Evolutionary conservation across 2,113 vertebrate species (phyloP).

Genomic region (Stercorarius parasiticus): DNA sequence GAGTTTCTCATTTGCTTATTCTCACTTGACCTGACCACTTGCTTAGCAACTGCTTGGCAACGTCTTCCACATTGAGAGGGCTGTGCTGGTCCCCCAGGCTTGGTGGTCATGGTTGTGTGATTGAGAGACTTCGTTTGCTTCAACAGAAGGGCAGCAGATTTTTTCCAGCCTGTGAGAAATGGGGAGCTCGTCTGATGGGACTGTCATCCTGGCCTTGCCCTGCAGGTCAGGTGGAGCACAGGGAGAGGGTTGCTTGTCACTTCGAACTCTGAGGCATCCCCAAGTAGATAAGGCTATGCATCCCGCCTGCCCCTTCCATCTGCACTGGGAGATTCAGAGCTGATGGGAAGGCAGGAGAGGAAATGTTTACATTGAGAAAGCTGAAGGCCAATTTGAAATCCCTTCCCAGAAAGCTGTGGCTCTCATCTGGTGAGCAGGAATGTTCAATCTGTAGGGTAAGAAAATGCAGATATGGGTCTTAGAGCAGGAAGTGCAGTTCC

Average conservation of each 20-base stretch:
- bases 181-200: neutral
- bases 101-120: neutral
- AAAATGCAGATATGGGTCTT: neutral
- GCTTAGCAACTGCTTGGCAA: neutral
- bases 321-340: neutral
- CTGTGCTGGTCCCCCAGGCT: neutral
- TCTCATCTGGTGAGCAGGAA: accelerated
- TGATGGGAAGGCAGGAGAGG: neutral
- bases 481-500: neutral
- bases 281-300: neutral
- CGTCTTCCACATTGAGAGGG: neutral
- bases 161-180: neutral
- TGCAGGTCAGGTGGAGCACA: neutral
- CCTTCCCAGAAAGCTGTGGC: neutral
- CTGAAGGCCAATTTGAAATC: neutral
- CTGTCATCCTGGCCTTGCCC: neutral
- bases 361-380: neutral
- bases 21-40: neutral
- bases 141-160: neutral
- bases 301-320: neutral
- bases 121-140: neutral
- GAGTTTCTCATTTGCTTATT: neutral
- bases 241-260: neutral
- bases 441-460: neutral
- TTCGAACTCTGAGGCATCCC: neutral